Evolutionary conservation across 2,888 invertebrate genomes (phyloP).

Genomic region (Drosophila emarginata): DNA sequence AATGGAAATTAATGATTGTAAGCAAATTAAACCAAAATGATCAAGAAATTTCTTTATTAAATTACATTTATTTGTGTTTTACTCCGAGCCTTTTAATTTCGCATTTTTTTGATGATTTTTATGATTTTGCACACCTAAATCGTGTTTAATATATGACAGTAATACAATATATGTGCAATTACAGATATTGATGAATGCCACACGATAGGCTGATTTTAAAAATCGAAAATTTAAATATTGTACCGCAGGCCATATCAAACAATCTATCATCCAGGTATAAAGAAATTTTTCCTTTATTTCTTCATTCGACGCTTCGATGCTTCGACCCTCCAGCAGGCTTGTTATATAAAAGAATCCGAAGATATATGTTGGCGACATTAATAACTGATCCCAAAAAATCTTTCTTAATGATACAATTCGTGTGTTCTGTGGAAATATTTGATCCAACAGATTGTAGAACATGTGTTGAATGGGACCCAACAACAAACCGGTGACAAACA

Average conservation of each 20-base stretch:
- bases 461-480: slow-evolving; percentile 27
- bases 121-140: background rate
- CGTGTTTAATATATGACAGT: slow-evolving; percentile 32
- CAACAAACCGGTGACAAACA: slow-evolving; percentile 28
- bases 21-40: too few relatives aligned
- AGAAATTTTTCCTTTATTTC: slow-evolving; percentile 19
- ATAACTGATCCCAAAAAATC: slow-evolving; percentile 23
- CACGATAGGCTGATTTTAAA: slow-evolving; percentile 21
- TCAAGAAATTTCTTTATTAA: background rate
- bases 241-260: slow-evolving; percentile 17
- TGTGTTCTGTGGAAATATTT: background rate
- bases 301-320: slow-evolving; percentile 8
- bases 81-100: too few relatives aligned
- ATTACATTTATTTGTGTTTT: background rate
- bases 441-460: slow-evolving; percentile 27
- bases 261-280: slow-evolving; percentile 26
- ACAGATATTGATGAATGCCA: slow-evolving; percentile 20
- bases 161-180: slow-evolving; percentile 28
- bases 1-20: too few relatives aligned
- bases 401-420: background rate
- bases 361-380: slow-evolving; percentile 34
- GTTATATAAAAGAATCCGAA: slow-evolving; percentile 22
- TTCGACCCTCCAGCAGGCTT: slow-evolving; percentile 24
- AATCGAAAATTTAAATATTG: slow-evolving; percentile 33
- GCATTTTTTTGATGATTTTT: background rate